These are phyloP conservation scores for Scaptomyza graminum DNA, from an alignment of 1,140 invertebrate species.

Conservation along the genomic window DNA sequence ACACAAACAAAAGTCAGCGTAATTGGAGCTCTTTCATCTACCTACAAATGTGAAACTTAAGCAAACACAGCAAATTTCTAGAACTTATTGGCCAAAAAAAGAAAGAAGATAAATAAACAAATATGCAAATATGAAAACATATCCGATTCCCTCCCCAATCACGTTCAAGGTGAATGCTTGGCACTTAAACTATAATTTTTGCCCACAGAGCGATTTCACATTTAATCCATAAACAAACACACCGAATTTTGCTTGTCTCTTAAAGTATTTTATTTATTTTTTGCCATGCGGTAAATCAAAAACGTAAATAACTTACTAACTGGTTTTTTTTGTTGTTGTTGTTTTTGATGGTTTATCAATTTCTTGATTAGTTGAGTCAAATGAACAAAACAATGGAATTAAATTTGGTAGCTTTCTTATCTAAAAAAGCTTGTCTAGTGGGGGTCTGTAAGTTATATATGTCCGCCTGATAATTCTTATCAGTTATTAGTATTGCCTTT, in stretches of 20 bases:
- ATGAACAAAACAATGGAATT: conserved; percentile 13
- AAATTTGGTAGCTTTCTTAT: conserved; percentile 6
- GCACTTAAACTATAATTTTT: conserved; percentile 31
- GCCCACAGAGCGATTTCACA: conserved; percentile 25
- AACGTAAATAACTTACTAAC: conserved; percentile 33
- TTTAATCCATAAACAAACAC: conserved; percentile 7
- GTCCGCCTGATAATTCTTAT: conserved; percentile 38
- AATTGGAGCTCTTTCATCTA: conserved; percentile 47
- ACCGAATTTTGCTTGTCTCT: conserved; percentile 6
- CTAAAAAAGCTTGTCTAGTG: conserved; percentile 32
- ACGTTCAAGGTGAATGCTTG: conserved; percentile 78
- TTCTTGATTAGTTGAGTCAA: conserved; percentile 29
- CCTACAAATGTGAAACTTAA: conserved; percentile 21
- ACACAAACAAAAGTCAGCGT: conserved; percentile 62
- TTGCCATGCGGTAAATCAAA: background rate
- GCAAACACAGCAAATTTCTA: conserved; percentile 51
- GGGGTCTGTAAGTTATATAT: conserved; percentile 34
- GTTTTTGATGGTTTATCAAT: conserved; percentile 17
- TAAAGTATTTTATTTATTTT: background rate
- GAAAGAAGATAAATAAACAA: background rate
- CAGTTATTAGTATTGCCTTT: conserved; percentile 51
- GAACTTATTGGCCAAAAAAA: conserved; percentile 34
- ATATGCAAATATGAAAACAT: conserved; percentile 13
- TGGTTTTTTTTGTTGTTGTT: conserved; percentile 9
- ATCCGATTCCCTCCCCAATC: conserved; percentile 65